Evolutionary conservation across 2,113 vertebrate genomes (phyloP).

Genomic region (Cottus gobio): DNA sequence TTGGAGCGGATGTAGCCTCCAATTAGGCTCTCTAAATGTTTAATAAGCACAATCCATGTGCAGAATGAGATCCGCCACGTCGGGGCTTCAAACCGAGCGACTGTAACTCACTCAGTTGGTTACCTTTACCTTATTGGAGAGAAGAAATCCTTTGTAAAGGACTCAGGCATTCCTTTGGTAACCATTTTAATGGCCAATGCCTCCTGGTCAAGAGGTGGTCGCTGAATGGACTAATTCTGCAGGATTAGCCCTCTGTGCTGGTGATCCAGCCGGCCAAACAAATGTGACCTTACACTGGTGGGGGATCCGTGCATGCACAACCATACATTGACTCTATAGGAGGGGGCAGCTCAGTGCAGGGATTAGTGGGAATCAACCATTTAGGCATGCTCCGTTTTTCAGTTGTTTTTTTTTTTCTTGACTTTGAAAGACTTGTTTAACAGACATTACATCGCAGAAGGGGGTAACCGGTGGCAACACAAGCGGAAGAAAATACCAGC

Average conservation of each 20-base stretch:
- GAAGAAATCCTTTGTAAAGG: constrained; percentile 41
- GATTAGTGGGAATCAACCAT: constrained; percentile 68
- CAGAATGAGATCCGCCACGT: constrained; percentile 52
- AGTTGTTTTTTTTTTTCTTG: constrained; percentile 56
- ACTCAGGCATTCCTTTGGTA: constrained; percentile 78
- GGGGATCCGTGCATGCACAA: constrained; percentile 54
- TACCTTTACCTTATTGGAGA: constrained; percentile 61
- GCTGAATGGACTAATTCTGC: constrained; percentile 72
- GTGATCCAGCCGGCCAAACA: constrained; percentile 71
- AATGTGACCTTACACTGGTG: constrained; percentile 72
- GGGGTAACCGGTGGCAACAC: constrained; percentile 27
- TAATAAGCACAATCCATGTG: constrained; percentile 73
- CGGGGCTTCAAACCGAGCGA: constrained; percentile 48
- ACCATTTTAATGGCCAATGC: constrained; percentile 75
- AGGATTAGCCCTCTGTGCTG: constrained; percentile 70
- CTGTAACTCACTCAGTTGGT: constrained; percentile 66
- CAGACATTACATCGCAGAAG: constrained; percentile 66
- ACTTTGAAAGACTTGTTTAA: constrained; percentile 72
- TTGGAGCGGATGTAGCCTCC: constrained; percentile 46
- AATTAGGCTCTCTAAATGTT: constrained; percentile 72
- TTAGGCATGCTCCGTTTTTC: constrained; percentile 52
- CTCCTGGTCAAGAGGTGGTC: constrained; percentile 76
- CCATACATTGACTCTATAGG: constrained; percentile 65
- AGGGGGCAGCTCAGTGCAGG: constrained; percentile 57
- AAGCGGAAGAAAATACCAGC: constrained; percentile 49